Percentiles rank a stretch among this genome's conserved stretches.
phyloP scores from a whole-genome alignment of 1,140 invertebrate genomes.

The Paralvinella palmiformis region DNA sequence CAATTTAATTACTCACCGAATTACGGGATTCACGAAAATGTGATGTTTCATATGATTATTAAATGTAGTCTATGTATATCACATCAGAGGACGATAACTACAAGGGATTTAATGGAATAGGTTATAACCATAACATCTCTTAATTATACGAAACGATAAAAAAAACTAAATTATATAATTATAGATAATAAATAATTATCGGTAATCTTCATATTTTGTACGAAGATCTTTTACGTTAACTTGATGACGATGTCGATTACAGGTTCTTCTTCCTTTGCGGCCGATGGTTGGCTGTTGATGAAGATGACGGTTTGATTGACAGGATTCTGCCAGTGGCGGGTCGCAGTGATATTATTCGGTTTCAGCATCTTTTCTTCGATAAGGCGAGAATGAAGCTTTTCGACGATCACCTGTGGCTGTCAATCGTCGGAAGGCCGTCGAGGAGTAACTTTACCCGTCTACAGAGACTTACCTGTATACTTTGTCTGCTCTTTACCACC shows the following conservation, averaged over 20 bases:
- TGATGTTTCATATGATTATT: no score
- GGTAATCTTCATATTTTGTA: no score
- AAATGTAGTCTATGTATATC: no score
- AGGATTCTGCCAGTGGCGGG: constrained; percentile 46
- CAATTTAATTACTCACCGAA: no score
- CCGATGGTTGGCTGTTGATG: constrained; percentile 50
- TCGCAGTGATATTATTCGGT: constrained; percentile 33
- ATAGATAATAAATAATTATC: not conserved
- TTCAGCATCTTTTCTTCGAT: constrained; percentile 38
- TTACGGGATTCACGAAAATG: no score
- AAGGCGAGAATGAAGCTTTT: constrained; percentile 25
- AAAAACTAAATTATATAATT: not conserved
- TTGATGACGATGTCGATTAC: no score
- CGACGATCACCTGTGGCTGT: constrained; percentile 27
- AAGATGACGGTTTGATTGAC: constrained; percentile 50
- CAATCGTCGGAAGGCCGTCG: constrained; percentile 20
- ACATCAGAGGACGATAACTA: not conserved
- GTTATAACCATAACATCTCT: no score
- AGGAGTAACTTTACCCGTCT: constrained; percentile 25
- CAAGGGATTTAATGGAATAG: not conserved
- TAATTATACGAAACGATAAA: no score
- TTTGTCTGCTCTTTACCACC: constrained; percentile 34
- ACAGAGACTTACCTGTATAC: constrained; percentile 37
- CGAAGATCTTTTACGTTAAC: not conserved
- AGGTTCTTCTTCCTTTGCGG: constrained; percentile 24